phyloP scores from a whole-genome alignment of 2,888 invertebrate genomes.

The Heterodera filipjevi region DNA sequence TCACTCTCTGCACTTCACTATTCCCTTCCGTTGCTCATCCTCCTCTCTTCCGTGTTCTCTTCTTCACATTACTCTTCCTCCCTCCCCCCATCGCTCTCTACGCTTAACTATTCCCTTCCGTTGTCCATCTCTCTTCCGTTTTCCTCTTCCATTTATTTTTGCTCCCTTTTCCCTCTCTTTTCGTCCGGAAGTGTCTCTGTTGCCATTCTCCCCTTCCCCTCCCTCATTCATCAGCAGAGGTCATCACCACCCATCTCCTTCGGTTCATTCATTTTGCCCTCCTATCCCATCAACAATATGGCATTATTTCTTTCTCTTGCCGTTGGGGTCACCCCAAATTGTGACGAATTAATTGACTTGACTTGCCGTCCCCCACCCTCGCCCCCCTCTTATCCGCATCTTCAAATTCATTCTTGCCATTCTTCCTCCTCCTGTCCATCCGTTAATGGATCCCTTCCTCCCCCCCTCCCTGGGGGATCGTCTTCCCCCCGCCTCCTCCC shows the following conservation, averaged over 20 bases:
- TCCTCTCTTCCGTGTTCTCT: background rate
- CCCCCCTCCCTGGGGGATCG: background rate
- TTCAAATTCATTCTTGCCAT: background rate
- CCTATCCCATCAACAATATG: background rate
- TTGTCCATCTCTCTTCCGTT: too few relatives aligned
- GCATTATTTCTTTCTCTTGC: background rate
- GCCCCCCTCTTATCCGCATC: background rate
- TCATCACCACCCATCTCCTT: background rate
- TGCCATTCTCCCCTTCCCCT: background rate
- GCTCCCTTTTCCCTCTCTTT: background rate
- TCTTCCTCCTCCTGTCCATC: background rate
- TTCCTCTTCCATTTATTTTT: background rate
- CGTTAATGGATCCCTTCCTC: constrained; percentile 6
- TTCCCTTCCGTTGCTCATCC: too few relatives aligned
- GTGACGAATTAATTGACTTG: constrained; percentile 18
- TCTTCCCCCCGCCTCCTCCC: background rate
- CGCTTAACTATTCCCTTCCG: background rate
- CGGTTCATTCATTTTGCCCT: background rate
- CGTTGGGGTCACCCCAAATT: background rate
- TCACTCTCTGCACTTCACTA: too few relatives aligned
- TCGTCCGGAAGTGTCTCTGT: constrained; percentile 14
- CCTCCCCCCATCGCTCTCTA: background rate
- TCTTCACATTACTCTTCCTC: background rate
- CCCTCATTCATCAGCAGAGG: background rate
- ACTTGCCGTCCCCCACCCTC: background rate